Base-by-base conservation (phyloP, 2,888 invertebrate genomes). In the Acholoe squamosa region DNA sequence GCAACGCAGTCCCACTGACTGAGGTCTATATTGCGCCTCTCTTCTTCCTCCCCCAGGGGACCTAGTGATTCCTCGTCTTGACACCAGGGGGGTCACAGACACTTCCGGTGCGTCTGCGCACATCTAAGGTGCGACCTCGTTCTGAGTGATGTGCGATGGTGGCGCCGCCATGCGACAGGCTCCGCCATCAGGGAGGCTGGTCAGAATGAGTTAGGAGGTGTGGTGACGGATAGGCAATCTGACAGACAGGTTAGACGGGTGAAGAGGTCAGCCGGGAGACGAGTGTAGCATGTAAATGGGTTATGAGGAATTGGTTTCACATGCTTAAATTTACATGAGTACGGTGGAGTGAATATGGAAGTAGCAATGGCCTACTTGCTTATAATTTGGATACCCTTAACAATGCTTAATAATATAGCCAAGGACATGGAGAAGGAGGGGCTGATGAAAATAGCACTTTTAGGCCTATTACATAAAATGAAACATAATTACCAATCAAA, bases 61-160 rank as follows among this genome's bases (percentile, higher is more conserved):
- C 76, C 28, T 31, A 19, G 16, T 19, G 76, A 5, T 76, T 76
- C 31, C 76, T 76, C 76, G 3, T 31, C 28, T n/a, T 25, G 28
- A 76, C 76, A 76, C 76, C 76, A 76, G 76, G 31, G 31, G 76
- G 3, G 5, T 28, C 61, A 61, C 61, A 31, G 28, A 76, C 76
- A 76, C 76, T 31, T 31, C 76, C 61, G 61, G 61, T 14, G 31
- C 31, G 76, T 31, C 19, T 7, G 76, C 76, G 76, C 76, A 76
- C n/a, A 19, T 0, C 76, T 31, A 76, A 31, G 31, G 76, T 76
- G 76, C 5, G 28, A 16, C 31, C 76, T 76, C 31, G 31, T 76
- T 28, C 28, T 76, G 76, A 76, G 76, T 76, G 76, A 76, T 76
- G 31, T n/a, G 28, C 16, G 76, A 76, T 31, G 25, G 76, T 76